These are phyloP conservation scores for Dromius quadrimaculatus DNA, from an alignment of 2,888 invertebrate species.

Conservation along the genomic window DNA sequence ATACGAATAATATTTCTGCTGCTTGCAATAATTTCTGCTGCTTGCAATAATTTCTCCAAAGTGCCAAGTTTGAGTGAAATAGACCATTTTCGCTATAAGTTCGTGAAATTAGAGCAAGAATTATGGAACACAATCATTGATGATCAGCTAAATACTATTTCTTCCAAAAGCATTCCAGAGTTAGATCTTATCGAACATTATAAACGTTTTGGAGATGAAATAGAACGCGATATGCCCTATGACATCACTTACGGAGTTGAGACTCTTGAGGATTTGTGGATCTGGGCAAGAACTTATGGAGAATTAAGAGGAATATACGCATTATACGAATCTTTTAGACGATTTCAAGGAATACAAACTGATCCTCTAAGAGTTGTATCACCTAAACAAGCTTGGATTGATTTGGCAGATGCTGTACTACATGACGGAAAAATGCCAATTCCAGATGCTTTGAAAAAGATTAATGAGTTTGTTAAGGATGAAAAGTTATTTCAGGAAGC, in stretches of 20 bases:
- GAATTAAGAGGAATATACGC: constrained; percentile 75
- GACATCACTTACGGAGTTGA: constrained; percentile 58
- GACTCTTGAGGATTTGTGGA: constrained; percentile 68
- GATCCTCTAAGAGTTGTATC: constrained; percentile 62
- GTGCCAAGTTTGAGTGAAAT: constrained; percentile 60
- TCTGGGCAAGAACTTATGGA: constrained; percentile 74
- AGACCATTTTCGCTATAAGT: constrained; percentile 73
- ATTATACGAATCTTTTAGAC: constrained; percentile 76
- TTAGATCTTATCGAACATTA: constrained; percentile 72
- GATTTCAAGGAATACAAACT: constrained; percentile 69
- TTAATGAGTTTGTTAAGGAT: constrained; percentile 73
- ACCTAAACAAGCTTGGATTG: constrained; percentile 71
- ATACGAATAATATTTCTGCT: constrained; percentile 14
- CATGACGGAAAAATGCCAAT: constrained; percentile 74
- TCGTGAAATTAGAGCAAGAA: constrained; percentile 72
- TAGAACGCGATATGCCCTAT: constrained; percentile 64
- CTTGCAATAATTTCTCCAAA: no score
- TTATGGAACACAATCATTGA: constrained; percentile 65
- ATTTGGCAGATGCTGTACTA: constrained; percentile 76
- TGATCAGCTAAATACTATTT: constrained; percentile 37
- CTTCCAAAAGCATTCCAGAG: constrained; percentile 63
- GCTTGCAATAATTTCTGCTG: background rate
- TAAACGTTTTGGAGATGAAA: constrained; percentile 69
- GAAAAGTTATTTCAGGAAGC: constrained; percentile 76
- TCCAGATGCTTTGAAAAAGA: constrained; percentile 70